A percentile compares a stretch with the other conserved stretches of the same genome.
Evolutionary conservation across 2,888 invertebrate genomes (phyloP).

Genomic region (Germaria angustata): DNA sequence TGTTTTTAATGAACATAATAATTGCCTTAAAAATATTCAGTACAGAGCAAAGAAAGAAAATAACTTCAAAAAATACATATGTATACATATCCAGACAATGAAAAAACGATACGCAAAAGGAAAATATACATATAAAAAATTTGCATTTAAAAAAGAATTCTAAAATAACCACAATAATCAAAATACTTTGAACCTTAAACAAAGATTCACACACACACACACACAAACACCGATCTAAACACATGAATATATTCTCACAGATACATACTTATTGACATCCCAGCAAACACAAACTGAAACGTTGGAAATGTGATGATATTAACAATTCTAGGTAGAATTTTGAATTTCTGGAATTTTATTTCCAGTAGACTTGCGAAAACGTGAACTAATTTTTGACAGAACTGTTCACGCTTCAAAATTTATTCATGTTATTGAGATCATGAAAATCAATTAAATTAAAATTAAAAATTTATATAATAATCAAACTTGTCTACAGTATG

Average conservation of each 20-base stretch:
- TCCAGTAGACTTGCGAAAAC: too few relatives aligned
- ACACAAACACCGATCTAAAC: neutral
- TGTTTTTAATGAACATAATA: constrained; percentile 25
- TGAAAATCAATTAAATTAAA: neutral
- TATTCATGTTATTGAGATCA: too few relatives aligned
- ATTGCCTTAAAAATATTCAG: constrained; percentile 31
- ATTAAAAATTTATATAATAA: too few relatives aligned
- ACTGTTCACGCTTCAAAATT: too few relatives aligned
- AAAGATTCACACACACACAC: neutral
- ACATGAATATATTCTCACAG: neutral
- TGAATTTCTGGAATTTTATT: too few relatives aligned
- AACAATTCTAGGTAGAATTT: too few relatives aligned
- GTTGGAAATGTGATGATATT: too few relatives aligned
- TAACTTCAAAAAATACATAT: neutral
- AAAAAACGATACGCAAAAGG: constrained; percentile 9
- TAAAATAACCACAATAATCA: neutral
- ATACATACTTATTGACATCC: neutral
- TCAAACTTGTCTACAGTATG: too few relatives aligned
- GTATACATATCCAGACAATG: neutral
- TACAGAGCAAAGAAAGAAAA: constrained; percentile 28
- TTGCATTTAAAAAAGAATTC: constrained; percentile 44
- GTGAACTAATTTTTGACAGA: too few relatives aligned
- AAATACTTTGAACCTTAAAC: constrained; percentile 62
- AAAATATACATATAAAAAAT: constrained; percentile 36
- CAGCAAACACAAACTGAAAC: neutral